Percentiles rank a stretch among this genome's conserved stretches.
Evolutionary conservation across 2,113 vertebrate genomes (phyloP).

Genomic region (Ursus arctos): DNA sequence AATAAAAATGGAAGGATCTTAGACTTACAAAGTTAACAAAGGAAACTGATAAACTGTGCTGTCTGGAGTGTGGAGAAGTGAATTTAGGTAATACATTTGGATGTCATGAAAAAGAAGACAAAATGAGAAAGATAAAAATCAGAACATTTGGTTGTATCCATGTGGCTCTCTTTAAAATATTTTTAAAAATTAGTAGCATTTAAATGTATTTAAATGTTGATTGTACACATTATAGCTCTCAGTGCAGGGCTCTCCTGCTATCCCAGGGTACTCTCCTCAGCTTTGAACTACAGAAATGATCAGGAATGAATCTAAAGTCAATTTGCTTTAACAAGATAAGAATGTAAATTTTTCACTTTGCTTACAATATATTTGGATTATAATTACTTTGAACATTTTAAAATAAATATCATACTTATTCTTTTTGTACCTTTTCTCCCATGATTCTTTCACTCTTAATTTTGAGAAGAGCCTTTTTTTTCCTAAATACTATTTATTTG

Average conservation of each 20-base stretch:
- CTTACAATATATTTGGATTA: not conserved
- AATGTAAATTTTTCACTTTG: not conserved
- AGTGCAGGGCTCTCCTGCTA: not conserved
- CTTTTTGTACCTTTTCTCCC: not conserved
- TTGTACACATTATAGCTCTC: not conserved
- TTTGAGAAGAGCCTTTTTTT: not conserved
- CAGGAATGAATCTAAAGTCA: not conserved
- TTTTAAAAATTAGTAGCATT: not conserved
- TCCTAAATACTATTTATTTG: not conserved
- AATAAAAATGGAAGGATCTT: not conserved
- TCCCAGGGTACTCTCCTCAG: not conserved
- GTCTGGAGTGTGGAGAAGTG: not conserved
- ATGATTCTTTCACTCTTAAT: not conserved
- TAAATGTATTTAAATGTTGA: not conserved
- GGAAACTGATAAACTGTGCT: not conserved
- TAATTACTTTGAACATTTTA: not conserved
- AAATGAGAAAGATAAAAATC: not conserved
- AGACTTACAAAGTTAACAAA: not conserved
- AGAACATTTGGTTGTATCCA: not conserved
- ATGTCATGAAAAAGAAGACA: not conserved
- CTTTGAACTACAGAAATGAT: not conserved
- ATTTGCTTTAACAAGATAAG: constrained; percentile 39
- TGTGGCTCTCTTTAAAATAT: not conserved
- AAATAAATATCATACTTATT: not conserved
- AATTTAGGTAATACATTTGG: not conserved